These are phyloP conservation scores for Drosophila antonietae DNA, from an alignment of 2,888 invertebrate species.

Conservation along the genomic window DNA sequence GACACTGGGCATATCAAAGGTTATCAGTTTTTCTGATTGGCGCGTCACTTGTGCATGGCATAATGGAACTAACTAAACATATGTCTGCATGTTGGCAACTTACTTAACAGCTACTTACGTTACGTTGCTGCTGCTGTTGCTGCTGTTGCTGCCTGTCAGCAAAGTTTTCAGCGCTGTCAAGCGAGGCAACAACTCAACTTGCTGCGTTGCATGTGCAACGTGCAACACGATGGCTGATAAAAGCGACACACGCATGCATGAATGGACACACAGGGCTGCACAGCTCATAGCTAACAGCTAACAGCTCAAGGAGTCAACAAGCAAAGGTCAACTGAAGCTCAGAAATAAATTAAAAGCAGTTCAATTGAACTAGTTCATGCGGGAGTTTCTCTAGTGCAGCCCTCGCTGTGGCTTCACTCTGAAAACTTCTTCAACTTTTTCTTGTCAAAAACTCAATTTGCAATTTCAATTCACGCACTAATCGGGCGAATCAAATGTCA, in stretches of 20 bases:
- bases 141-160: slow-evolving; percentile 60
- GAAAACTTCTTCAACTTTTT: slow-evolving; percentile 23
- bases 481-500: slow-evolving; percentile 75
- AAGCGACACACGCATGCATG: slow-evolving; percentile 32
- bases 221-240: slow-evolving; percentile 53
- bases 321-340: background rate
- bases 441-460: slow-evolving; percentile 36
- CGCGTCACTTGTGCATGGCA: slow-evolving; percentile 4
- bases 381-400: background rate
- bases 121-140: slow-evolving; percentile 2
- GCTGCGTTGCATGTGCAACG: slow-evolving; percentile 66
- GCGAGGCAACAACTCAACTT: slow-evolving; percentile 69
- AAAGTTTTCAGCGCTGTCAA: slow-evolving; percentile 76
- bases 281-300: background rate
- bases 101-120: slow-evolving; percentile 32
- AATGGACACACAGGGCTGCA: slow-evolving; percentile 36
- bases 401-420: slow-evolving; percentile 12
- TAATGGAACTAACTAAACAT: slow-evolving; percentile 31
- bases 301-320: background rate
- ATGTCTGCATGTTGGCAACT: slow-evolving; percentile 34
- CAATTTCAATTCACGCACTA: slow-evolving; percentile 57
- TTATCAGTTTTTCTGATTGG: slow-evolving; percentile 11
- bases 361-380: slow-evolving; percentile 6
- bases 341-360: background rate
- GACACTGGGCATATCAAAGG: background rate